Base-by-base conservation (phyloP, 2,113 vertebrate species). In the Centropus bengalensis region DNA sequence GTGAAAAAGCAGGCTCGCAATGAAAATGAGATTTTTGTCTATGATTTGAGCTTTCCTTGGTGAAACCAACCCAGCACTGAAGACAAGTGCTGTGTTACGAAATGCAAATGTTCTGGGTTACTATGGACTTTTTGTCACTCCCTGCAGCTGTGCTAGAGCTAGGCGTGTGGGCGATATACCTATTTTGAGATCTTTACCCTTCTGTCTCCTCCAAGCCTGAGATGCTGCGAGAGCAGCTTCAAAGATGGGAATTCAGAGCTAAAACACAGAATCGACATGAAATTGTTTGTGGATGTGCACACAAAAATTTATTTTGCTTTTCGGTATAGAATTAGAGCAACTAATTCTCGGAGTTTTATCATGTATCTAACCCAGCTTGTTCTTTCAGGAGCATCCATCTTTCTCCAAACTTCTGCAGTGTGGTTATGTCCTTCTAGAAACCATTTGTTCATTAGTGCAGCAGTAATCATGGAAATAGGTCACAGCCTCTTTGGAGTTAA, bases 401-500 rank as follows among this genome's bases (percentile, higher is more conserved):
- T 86, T 47, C 63, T 95, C 75, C 70, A 80, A 49, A 96, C 88
- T 66, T 96, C 23, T 54, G 69, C 14, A 4, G 45, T 68, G 56
- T 4, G 13, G 33, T 49, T 89, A 40, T 68, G 79, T 56, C 62
- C 52, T 86, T 91, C 85, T 74, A 91, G 59, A 96, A 93, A 89
- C 71, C 82, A 64, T 96, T 96, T 96, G 89, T 96, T 97, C 96
- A 95, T 97, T 93, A 97, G 88, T 83, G 70, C 81, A 96, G 81
- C 78, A 86, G 52, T 94, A 96, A 97, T 97, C 95, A 87, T 83
- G 86, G 87, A 98, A 98, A 96, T 98, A 96, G 98, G 98, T 98
- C 97, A 97, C 89, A 91, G 96, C 71, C 89, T 92, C 95, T 96
- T 97, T 92, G 69, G 93, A 96, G 86, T 96, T 97, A 96, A 88